Conservation (phyloP, 2,888 invertebrate genomes). For the Antitype chi region DNA sequence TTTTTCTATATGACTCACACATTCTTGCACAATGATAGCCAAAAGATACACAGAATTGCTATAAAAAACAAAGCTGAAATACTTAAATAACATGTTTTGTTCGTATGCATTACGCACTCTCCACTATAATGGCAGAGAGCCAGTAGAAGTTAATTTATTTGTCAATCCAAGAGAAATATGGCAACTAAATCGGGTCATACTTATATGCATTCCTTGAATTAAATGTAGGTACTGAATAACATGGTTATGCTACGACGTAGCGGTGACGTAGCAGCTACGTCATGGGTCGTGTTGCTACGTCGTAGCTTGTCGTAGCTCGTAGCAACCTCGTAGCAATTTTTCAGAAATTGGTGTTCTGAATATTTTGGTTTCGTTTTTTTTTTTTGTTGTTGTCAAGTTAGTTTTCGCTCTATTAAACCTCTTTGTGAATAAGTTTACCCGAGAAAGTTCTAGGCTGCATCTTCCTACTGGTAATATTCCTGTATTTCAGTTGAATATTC, state of each 20-base stretch:
- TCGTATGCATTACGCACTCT: conserved; percentile 29
- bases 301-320: conserved; percentile 30
- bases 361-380: neutral
- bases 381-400: too few species aligned
- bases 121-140: conserved; percentile 38
- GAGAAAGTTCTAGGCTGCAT: neutral
- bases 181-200: neutral
- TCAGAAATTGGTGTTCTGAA: neutral
- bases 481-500: neutral
- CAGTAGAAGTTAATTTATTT: conserved; percentile 28
- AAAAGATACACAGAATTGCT: conserved; percentile 25
- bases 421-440: neutral
- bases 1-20: conserved; percentile 40
- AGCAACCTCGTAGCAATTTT: conserved; percentile 4
- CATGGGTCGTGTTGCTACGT: conserved; percentile 20
- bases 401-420: neutral
- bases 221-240: conserved; percentile 5
- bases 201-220: conserved; percentile 10
- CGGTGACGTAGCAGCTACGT: conserved; percentile 29
- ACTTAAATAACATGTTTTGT: conserved; percentile 56
- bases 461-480: neutral
- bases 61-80: conserved; percentile 32
- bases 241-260: conserved; percentile 19
- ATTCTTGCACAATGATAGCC: conserved; percentile 31
- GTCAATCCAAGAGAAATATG: conserved; percentile 47